Evolutionary conservation across 2,888 invertebrate species (phyloP).

Genomic region (Ametastegia equiseti): DNA sequence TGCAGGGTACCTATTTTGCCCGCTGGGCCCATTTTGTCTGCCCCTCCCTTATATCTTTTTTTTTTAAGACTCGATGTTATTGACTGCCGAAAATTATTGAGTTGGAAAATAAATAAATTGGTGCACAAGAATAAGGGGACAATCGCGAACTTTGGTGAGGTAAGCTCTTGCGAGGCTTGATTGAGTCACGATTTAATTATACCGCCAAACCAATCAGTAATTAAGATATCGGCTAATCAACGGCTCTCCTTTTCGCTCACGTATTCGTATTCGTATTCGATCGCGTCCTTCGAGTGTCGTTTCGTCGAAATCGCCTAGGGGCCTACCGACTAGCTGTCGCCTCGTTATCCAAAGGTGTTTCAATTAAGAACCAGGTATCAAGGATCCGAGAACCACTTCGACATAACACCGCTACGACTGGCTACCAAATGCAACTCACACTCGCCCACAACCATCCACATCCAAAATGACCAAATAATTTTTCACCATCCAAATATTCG

Average conservation of each 20-base stretch:
- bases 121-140: neutral
- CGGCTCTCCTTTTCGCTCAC: slow-evolving; percentile 51
- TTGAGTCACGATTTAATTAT: slow-evolving; percentile 74
- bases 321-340: slow-evolving; percentile 30
- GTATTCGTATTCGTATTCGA: neutral
- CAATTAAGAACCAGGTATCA: slow-evolving; percentile 38
- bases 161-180: slow-evolving; percentile 56
- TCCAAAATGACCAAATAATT: neutral
- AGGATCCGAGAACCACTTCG: slow-evolving; percentile 15
- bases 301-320: neutral
- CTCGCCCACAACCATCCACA: neutral
- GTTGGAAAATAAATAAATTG: neutral
- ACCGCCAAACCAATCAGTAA: slow-evolving; percentile 71
- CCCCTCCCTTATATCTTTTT: no score
- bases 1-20: no score
- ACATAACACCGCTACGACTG: neutral
- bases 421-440: slow-evolving; percentile 9
- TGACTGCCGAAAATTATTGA: neutral
- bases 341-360: slow-evolving; percentile 42
- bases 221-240: slow-evolving; percentile 74
- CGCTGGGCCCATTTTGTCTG: no score
- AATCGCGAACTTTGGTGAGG: neutral
- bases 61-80: no score
- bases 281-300: slow-evolving; percentile 7
- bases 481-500: neutral